These are phyloP conservation scores for Melanerpes aurifrons DNA, from an alignment of 2,113 vertebrate genomes.

Conservation along the genomic window DNA sequence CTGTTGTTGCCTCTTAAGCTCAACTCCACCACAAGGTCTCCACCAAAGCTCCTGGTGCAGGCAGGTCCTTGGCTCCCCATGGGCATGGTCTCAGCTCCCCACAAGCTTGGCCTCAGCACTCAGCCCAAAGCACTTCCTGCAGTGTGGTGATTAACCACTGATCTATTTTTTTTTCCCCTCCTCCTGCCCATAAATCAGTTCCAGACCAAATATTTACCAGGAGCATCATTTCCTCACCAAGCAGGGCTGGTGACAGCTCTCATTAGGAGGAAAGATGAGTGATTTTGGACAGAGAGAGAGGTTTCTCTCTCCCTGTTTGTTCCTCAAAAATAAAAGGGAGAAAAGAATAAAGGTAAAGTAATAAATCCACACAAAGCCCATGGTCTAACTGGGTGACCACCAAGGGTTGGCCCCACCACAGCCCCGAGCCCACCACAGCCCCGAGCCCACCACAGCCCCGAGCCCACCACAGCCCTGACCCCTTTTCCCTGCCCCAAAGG, in stretches of 20 bases:
- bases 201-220: constrained; percentile 80
- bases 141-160: constrained; percentile 69
- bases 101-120: background rate
- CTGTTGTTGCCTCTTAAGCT: accelerated
- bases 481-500: background rate
- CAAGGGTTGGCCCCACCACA: background rate
- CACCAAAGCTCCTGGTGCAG: accelerated
- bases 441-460: background rate
- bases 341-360: background rate
- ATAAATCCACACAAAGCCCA: background rate
- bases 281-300: constrained; percentile 77
- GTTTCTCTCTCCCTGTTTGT: constrained; percentile 14
- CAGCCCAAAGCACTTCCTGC: constrained; percentile 49
- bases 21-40: accelerated
- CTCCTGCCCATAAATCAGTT: constrained; percentile 81
- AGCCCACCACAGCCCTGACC: background rate
- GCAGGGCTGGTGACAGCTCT: constrained; percentile 75
- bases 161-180: constrained; percentile 56
- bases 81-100: background rate
- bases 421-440: background rate
- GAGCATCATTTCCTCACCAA: constrained; percentile 79
- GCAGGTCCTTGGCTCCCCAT: background rate
- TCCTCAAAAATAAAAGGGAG: background rate
- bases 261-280: constrained; percentile 79
- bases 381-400: background rate